Conservation (phyloP, 2,888 invertebrate genomes). For the Rhamphomyia laevipes region DNA sequence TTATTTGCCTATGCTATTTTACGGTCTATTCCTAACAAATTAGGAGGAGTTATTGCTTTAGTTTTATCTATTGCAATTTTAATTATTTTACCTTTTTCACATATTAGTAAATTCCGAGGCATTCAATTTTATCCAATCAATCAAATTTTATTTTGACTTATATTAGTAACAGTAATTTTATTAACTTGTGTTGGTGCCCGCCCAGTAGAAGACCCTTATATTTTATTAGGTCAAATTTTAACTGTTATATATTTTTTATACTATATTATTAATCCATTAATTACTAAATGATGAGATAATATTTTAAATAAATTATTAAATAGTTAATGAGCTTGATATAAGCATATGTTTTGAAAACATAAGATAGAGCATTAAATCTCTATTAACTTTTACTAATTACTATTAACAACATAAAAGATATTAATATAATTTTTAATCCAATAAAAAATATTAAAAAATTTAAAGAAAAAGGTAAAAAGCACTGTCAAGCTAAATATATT, state of each 20-base stretch:
- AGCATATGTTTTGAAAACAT: conserved; percentile 61
- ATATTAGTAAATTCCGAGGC: conserved; percentile 45
- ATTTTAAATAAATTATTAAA: conserved; percentile 31
- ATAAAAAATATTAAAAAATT: conserved; percentile 50
- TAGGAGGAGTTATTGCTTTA: conserved; percentile 51
- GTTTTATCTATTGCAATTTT: conserved; percentile 53
- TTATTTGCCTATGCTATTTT: conserved; percentile 71
- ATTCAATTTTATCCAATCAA: conserved; percentile 49
- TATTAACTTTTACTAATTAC: conserved; percentile 46
- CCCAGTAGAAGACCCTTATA: conserved; percentile 55
- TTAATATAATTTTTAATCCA: conserved; percentile 40
- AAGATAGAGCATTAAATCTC: conserved; percentile 45
- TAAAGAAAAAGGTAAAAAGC: conserved; percentile 51
- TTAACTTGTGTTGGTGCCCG: conserved; percentile 62
- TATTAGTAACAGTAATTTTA: conserved; percentile 44
- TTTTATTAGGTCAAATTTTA: conserved; percentile 48
- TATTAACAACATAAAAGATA: conserved; percentile 33
- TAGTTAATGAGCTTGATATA: conserved; percentile 53
- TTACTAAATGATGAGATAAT: conserved; percentile 45
- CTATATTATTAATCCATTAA: conserved; percentile 43
- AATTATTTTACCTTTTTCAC: conserved; percentile 46
- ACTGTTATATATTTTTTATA: conserved; percentile 47
- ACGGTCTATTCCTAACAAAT: conserved; percentile 68
- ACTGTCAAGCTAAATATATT: conserved; percentile 56
- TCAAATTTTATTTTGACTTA: conserved; percentile 48